These are phyloP conservation scores for Palythoa heliodiscus DNA, from an alignment of 92 coral and sea anemone species.

Conservation along the genomic window DNA sequence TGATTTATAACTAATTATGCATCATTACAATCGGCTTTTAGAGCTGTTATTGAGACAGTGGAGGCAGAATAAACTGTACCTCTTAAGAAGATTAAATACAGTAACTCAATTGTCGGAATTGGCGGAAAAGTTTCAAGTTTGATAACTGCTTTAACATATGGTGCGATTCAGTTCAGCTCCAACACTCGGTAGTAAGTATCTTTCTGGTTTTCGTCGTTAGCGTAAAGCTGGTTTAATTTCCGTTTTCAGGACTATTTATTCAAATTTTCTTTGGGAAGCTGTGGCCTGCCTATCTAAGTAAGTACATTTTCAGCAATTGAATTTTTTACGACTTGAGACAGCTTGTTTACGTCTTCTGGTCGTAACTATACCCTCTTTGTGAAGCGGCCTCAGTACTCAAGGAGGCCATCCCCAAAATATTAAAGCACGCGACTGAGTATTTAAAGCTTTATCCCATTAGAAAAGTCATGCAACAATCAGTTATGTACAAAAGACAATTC, in stretches of 20 bases:
- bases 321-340: too few relatives aligned
- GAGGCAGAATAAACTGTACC: constrained; percentile 9
- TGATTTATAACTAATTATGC: constrained; percentile 16
- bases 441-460: background rate
- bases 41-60: background rate
- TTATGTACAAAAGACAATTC: background rate
- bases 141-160: constrained; percentile 25
- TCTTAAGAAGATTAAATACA: background rate
- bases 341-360: too few relatives aligned
- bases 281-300: background rate
- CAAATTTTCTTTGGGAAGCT: constrained; percentile 1
- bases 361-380: too few relatives aligned
- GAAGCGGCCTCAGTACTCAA: too few relatives aligned
- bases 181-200: background rate
- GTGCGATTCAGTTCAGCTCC: background rate
- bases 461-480: background rate
- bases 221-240: background rate
- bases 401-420: too few relatives aligned
- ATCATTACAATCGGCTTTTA: constrained; percentile 4
- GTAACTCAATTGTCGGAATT: too few relatives aligned
- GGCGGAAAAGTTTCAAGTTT: background rate
- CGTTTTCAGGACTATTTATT: constrained; percentile 13
- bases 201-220: constrained; percentile 21
- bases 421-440: background rate
- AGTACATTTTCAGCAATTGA: too few relatives aligned